These are phyloP conservation scores for Acropternis orthonyx DNA, from an alignment of 2,797 vertebrate species.

Conservation along the genomic window DNA sequence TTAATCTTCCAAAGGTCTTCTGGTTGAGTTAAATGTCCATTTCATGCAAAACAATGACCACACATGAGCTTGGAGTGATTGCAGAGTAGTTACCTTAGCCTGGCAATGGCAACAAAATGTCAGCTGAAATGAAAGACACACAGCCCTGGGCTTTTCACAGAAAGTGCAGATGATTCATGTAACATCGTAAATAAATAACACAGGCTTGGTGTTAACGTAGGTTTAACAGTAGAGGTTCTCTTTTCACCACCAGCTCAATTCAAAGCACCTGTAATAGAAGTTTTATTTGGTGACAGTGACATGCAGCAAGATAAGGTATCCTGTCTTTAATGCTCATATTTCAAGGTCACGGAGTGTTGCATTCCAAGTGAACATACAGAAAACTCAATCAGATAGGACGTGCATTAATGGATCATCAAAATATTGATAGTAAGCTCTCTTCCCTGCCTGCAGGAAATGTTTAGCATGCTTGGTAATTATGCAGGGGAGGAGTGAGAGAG, in stretches of 20 bases:
- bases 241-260: constrained; percentile 62
- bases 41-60: constrained; percentile 77
- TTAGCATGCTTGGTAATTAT: background rate
- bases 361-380: constrained; percentile 38
- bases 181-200: constrained; percentile 79
- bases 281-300: constrained; percentile 70
- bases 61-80: constrained; percentile 75
- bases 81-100: constrained; percentile 74
- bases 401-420: constrained; percentile 36
- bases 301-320: constrained; percentile 61
- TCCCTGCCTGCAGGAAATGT: background rate
- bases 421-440: constrained; percentile 23
- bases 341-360: constrained; percentile 69
- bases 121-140: constrained; percentile 80
- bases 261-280: constrained; percentile 55
- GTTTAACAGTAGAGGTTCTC: constrained; percentile 66
- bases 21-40: constrained; percentile 73
- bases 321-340: constrained; percentile 69
- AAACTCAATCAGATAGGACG: constrained; percentile 24
- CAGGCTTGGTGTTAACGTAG: constrained; percentile 62
- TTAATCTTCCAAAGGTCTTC: constrained; percentile 71
- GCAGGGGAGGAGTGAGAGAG: background rate
- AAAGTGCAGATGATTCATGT: constrained; percentile 80
- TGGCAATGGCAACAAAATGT: constrained; percentile 78
- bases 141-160: constrained; percentile 78